phyloP scores from a whole-genome alignment of 2,888 invertebrate genomes.

The Andrena dorsata region DNA sequence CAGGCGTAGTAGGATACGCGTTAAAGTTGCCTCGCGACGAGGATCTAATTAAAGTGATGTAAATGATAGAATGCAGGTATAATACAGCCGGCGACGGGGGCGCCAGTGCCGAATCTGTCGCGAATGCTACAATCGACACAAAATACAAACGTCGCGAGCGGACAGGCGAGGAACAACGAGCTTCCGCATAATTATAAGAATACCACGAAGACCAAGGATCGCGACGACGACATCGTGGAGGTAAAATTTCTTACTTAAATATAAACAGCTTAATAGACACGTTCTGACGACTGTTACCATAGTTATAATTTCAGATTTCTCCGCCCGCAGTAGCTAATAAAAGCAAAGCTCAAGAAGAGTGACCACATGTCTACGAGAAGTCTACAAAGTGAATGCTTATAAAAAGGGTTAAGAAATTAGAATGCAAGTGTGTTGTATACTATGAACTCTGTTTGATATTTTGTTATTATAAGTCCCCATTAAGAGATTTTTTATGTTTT shows the following conservation, averaged over 20 bases:
- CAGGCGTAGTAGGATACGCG: neutral
- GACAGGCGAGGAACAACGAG: conserved; percentile 15
- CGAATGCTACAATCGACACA: neutral
- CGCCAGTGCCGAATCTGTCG: conserved; percentile 6
- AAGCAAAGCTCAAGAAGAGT: conserved; percentile 47
- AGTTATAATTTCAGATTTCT: conserved; percentile 33
- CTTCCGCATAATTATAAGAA: neutral
- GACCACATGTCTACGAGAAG: too few species aligned
- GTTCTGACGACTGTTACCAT: neutral
- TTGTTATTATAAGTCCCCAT: neutral
- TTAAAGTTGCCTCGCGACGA: neutral
- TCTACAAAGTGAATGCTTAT: neutral
- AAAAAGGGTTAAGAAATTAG: neutral
- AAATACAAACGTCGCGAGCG: conserved; percentile 7
- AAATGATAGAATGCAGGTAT: conserved; percentile 1
- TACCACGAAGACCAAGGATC: neutral
- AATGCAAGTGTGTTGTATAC: conserved; percentile 1
- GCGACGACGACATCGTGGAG: conserved; percentile 46
- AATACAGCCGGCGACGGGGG: neutral
- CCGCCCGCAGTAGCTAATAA: conserved; percentile 18
- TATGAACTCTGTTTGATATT: conserved; percentile 5
- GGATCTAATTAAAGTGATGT: conserved; percentile 6
- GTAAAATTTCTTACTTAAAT: conserved; percentile 23
- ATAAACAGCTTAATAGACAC: neutral
- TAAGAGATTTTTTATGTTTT: conserved; percentile 20